Evolutionary conservation across 2,113 vertebrate genomes (phyloP).

Genomic region (Colius striatus): DNA sequence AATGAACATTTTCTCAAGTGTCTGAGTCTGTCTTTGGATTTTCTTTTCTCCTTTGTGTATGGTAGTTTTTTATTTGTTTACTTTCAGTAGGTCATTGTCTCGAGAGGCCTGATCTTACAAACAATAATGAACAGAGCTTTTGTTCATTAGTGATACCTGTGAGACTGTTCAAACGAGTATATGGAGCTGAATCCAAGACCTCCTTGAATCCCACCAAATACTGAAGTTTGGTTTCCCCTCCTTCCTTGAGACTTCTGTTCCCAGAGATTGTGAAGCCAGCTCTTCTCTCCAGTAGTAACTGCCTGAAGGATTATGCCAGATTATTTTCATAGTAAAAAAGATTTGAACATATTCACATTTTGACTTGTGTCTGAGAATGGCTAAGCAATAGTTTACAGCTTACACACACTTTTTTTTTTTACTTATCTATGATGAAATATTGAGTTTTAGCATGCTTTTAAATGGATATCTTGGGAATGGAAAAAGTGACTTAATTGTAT

Average conservation of each 20-base stretch:
- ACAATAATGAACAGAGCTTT: neutral
- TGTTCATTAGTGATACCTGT: neutral
- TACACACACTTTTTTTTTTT: conserved; percentile 14
- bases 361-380: conserved; percentile 23
- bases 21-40: neutral
- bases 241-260: neutral
- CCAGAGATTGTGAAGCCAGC: neutral
- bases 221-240: neutral
- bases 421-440: neutral
- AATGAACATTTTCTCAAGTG: neutral
- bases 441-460: conserved; percentile 58
- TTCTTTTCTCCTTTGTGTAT: neutral
- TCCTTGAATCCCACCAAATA: neutral
- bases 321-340: neutral
- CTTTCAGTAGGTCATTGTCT: neutral
- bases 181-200: neutral
- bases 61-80: neutral
- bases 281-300: neutral
- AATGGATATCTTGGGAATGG: neutral
- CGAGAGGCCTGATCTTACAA: neutral
- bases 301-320: neutral
- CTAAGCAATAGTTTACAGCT: conserved; percentile 39
- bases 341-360: neutral
- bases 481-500: conserved; percentile 43
- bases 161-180: neutral